Evolutionary conservation across 2,113 vertebrate species (phyloP).

Genomic region (Circaetus gallicus): DNA sequence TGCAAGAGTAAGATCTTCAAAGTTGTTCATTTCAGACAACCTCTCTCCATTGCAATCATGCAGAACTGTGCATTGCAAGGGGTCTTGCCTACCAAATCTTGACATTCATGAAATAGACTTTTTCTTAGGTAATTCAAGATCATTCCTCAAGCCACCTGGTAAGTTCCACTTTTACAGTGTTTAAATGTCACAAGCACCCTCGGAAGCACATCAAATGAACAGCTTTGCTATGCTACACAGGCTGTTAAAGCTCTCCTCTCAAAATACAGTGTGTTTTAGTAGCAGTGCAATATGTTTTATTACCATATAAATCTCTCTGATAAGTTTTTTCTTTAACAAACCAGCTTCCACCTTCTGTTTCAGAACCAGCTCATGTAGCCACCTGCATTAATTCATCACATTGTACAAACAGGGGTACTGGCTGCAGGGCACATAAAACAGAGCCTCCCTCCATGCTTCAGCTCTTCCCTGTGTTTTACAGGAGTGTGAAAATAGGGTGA

Average conservation of each 20-base stretch:
- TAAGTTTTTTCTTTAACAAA: not conserved
- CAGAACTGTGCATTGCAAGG: not conserved
- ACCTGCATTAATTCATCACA: not conserved
- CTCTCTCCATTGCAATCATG: not conserved
- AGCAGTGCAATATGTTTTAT: not conserved
- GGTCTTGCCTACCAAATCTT: not conserved
- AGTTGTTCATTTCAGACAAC: not conserved
- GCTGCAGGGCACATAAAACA: not conserved
- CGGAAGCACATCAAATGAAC: not conserved
- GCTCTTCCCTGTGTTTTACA: not conserved
- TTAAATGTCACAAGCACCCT: not conserved
- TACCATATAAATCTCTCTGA: not conserved
- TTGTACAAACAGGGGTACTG: not conserved
- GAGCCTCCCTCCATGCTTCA: not conserved
- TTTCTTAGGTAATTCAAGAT: not conserved
- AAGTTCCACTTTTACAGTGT: not conserved
- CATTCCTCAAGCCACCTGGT: not conserved
- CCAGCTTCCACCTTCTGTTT: not conserved
- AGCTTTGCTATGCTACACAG: not conserved
- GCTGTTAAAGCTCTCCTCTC: not conserved
- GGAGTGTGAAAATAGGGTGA: not conserved
- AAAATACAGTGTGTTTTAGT: not conserved
- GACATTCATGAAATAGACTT: not conserved
- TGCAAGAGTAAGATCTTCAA: not conserved
- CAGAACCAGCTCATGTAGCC: not conserved